Conservation (phyloP, 2,113 vertebrate genomes). For the Rhynchomys soricoides region DNA sequence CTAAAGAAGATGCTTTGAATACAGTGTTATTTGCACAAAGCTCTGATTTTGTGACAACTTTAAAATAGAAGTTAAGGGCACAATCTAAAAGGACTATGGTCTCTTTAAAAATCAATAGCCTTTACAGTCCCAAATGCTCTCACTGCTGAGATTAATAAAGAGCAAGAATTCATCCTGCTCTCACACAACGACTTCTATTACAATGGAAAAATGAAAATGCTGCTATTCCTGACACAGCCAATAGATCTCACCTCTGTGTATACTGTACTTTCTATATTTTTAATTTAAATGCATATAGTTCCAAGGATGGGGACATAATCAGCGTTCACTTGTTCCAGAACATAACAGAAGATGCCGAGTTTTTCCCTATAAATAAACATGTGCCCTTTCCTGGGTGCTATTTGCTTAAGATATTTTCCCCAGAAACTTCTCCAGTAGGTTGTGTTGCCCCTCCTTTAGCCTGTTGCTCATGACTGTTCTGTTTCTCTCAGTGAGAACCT, state of each 20-base stretch:
- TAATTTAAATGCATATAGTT: constrained; percentile 89
- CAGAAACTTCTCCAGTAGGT: constrained; percentile 81
- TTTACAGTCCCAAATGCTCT: constrained; percentile 84
- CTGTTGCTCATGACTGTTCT: constrained; percentile 33
- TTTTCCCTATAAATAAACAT: constrained; percentile 86
- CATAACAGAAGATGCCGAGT: constrained; percentile 82
- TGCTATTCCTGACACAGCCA: constrained; percentile 86
- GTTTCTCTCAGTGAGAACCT: constrained; percentile 37
- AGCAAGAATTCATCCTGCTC: constrained; percentile 87
- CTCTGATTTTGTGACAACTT: constrained; percentile 79
- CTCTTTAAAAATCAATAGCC: constrained; percentile 83
- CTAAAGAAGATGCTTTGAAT: constrained; percentile 47
- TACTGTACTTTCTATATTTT: constrained; percentile 87
- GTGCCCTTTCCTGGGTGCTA: constrained; percentile 84
- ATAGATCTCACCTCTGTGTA: constrained; percentile 86
- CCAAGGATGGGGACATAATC: constrained; percentile 79
- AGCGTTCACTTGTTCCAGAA: constrained; percentile 83
- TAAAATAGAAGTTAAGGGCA: constrained; percentile 82
- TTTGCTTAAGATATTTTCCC: constrained; percentile 82
- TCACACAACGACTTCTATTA: constrained; percentile 87
- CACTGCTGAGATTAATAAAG: constrained; percentile 89
- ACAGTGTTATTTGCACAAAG: constrained; percentile 55
- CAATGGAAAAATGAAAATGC: constrained; percentile 88
- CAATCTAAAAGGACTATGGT: constrained; percentile 74
- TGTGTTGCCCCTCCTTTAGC: constrained; percentile 58